Evolutionary conservation across 2,888 invertebrate species (phyloP), one percentile per base, ranked within the genome.

Genomic region (Heliconius erato): DNA sequence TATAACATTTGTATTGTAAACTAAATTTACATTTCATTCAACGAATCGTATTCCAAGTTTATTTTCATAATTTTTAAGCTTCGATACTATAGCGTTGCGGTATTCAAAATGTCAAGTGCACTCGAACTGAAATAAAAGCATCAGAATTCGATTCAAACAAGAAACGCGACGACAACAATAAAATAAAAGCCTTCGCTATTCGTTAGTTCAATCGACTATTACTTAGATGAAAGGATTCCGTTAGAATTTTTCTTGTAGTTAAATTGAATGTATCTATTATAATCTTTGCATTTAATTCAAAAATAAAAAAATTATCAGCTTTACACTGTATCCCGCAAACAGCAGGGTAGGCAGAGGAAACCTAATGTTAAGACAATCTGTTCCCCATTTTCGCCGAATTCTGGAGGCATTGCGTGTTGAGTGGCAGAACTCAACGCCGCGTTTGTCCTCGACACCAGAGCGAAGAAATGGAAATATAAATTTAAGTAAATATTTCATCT

Each of bases 131-230:
- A 79, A 82, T 76, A 78, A 82, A 79, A 77, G 44, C 78, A 49
- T 19, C 76, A 71, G 63, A 82, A 79, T 63, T 82, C 82, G 68
- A 74, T 68, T 12, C 67, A 78, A 78, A 67, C 49, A 78, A 77
- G 74, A 79, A 83, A 80, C 65, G 68, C 79, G 35, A 81, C 79
- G 81, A 79, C 54, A 82, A 74, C 81, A 81, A 83, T 82, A 68
- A 83, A 79, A 81, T 71, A 72, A 79, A 83, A 79, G 74, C 74
- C 72, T 67, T 82, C 44, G 81, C 77, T 35, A 79, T 83, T 83
- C 79, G 79, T 82, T 83, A 83, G 77, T 32, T 71, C 65, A 80
- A 71, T 54, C 28, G 76, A 81, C 76, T 72, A 81, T 71, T 77
- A 77, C 81, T 82, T 77, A 69, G 71, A 72, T 67, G 74, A 79